Percentiles rank a stretch among this genome's conserved stretches.
Evolutionary conservation across 2,888 invertebrate species (phyloP).

Genomic region (Epirrhoe alternata): DNA sequence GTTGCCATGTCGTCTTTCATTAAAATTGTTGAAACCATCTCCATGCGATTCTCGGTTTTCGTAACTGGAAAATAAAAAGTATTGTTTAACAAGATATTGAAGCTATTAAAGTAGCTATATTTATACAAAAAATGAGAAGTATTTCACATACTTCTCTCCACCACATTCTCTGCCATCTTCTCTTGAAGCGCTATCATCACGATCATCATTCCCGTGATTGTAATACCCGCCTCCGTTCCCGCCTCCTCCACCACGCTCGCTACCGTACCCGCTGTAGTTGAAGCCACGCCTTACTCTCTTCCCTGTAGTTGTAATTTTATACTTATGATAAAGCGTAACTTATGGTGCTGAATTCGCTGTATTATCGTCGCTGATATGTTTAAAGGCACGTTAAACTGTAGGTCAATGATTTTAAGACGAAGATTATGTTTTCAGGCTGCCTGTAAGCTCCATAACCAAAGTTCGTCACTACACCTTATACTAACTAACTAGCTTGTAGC

Average conservation of each 20-base stretch:
- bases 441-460: no score
- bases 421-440: no score
- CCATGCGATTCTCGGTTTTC: constrained; percentile 58
- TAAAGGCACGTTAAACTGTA: no score
- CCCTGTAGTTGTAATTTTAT: constrained; percentile 35
- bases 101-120: no score
- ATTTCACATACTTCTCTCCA: constrained; percentile 42
- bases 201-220: constrained; percentile 56
- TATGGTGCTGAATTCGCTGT: no score
- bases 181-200: constrained; percentile 56
- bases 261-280: constrained; percentile 46
- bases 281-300: constrained; percentile 57
- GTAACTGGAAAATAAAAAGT: constrained; percentile 40
- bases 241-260: constrained; percentile 40
- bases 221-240: constrained; percentile 46
- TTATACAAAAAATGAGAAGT: no score
- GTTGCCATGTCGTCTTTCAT: constrained; percentile 47
- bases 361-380: no score
- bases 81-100: neutral
- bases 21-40: constrained; percentile 46
- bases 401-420: no score
- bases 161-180: constrained; percentile 52
- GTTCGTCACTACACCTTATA: no score
- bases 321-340: neutral
- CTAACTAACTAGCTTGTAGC: no score